phyloP scores from a whole-genome alignment of 2,113 vertebrate genomes.

The Meleagris gallopavo region DNA sequence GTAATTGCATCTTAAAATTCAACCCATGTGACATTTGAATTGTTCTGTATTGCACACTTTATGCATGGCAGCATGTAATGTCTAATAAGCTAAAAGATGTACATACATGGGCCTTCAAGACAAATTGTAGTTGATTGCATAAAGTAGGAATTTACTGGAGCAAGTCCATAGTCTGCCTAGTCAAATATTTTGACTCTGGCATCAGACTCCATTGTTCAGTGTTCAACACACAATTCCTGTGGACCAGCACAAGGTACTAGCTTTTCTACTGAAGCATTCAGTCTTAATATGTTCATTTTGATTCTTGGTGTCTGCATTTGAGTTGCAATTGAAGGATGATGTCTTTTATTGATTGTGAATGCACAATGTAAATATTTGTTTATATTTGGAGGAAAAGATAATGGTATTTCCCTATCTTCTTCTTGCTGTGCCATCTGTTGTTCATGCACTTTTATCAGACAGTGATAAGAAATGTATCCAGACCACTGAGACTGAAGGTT shows the following conservation, averaged over 20 bases:
- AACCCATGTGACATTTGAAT: slow-evolving; percentile 26
- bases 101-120: not conserved
- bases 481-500: not conserved
- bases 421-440: not conserved
- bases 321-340: not conserved
- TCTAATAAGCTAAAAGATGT: not conserved
- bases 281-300: not conserved
- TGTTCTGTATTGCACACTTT: not conserved
- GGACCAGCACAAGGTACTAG: not conserved
- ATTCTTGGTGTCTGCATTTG: not conserved
- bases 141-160: not conserved
- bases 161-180: not conserved
- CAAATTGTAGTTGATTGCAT: not conserved
- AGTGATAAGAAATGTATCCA: not conserved
- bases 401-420: not conserved
- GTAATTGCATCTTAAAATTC: slow-evolving; percentile 53
- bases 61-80: not conserved
- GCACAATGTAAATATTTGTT: not conserved
- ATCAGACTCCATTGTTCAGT: not conserved
- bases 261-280: not conserved
- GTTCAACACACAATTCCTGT: not conserved
- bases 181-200: not conserved
- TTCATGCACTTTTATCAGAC: not conserved
- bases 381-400: not conserved
- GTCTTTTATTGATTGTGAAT: not conserved